Base-by-base conservation (phyloP, 2,797 vertebrate species). In the Cirrhinus molitorella region DNA sequence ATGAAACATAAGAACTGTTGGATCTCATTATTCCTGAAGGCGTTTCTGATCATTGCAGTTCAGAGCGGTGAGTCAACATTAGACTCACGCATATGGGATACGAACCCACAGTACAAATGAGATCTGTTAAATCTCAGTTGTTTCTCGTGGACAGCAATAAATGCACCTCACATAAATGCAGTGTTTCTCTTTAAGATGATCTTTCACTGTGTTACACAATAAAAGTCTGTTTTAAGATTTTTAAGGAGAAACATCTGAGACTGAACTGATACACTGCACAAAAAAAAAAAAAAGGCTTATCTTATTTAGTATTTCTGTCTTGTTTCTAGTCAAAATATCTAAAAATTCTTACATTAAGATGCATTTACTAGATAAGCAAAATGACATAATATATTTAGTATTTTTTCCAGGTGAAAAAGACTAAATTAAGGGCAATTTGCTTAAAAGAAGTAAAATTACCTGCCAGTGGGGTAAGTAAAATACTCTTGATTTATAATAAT, bases 1-100 rank as follows among this genome's bases (percentile, higher is more conserved):
- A 67, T 83, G 81, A 83, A 83, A 83, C 13, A 34, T 14, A 79
- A 79, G 63, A 76, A 76, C 61, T 67, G 61, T 83, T 83, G 72
- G 81, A 83, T 76, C 63, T 83, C 51, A 76, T 76, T 68, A 83
- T 63, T 53, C 31, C 81, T 63, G n/a, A 9, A 76, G 81, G 81
- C 59, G 31, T 83, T 83, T 53, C 34, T 83, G 81, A 83, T 83
- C 71, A 40, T 4, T 66, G 61, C 51, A 43, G 61, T 55, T 76
- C 61, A 76, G 81, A 75, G 61, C 53, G 43, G 51, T 75, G 71
- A 82, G 81, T 76, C 81, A 83, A 83, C 72, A 76, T 76, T 57
- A 28, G 19, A 43, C 81, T 67, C 81, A 68, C 81, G 72, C 81
- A 61, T 40, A 47, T 37, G 66, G 19, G 2, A 23, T 63, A 49